Percentiles rank a stretch among this genome's conserved stretches.
Evolutionary conservation across 1,140 invertebrate species (phyloP).

Genomic region (Macrostomum lignano): DNA sequence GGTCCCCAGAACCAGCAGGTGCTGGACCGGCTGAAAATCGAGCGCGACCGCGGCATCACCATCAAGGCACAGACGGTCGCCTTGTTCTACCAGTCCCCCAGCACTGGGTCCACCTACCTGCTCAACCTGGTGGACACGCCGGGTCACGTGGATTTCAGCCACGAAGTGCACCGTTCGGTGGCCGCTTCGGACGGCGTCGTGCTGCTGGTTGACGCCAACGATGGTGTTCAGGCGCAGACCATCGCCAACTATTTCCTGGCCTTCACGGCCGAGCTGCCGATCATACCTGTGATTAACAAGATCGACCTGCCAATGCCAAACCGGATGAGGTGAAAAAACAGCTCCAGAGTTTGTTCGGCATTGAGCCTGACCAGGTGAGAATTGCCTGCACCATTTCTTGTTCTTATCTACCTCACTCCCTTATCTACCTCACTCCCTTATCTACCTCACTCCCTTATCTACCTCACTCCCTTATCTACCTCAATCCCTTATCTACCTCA

Average conservation of each 20-base stretch:
- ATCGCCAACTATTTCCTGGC: neutral
- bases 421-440: too few species aligned
- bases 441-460: too few species aligned
- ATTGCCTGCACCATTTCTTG: too few species aligned
- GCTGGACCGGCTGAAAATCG: slow-evolving; percentile 57
- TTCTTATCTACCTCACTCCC: too few species aligned
- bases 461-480: too few species aligned
- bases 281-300: too few species aligned
- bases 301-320: too few species aligned
- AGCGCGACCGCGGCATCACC: slow-evolving; percentile 70
- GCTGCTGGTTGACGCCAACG: slow-evolving; percentile 76
- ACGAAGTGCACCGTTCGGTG: slow-evolving; percentile 71
- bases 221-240: slow-evolving; percentile 34
- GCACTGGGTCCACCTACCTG: slow-evolving; percentile 31
- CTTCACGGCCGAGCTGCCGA: too few species aligned
- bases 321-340: too few species aligned
- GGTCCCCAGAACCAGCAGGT: slow-evolving; percentile 41
- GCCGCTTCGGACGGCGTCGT: slow-evolving; percentile 80
- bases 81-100: slow-evolving; percentile 37
- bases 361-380: too few species aligned
- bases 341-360: too few species aligned
- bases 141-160: slow-evolving; percentile 91
- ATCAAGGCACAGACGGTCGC: slow-evolving; percentile 89
- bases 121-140: slow-evolving; percentile 92
- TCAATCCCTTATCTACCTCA: too few species aligned